These are phyloP conservation scores for Drosophila infuscata DNA, from an alignment of 2,888 invertebrate genomes.

Conservation along the genomic window DNA sequence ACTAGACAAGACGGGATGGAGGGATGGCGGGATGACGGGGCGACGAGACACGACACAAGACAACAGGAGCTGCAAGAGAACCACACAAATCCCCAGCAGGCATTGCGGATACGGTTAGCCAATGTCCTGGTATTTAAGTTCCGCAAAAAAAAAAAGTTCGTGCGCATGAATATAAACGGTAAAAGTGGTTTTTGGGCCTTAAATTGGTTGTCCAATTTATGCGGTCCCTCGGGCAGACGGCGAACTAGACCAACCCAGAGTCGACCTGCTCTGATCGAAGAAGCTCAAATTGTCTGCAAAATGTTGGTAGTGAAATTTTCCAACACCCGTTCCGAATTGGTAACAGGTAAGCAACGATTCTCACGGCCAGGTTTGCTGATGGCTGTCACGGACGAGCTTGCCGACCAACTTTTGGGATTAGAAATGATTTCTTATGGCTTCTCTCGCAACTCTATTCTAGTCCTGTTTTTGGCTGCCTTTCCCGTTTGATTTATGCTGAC, in stretches of 20 bases:
- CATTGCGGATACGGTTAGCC: slow-evolving; percentile 31
- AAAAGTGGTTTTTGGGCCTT: slow-evolving; percentile 79
- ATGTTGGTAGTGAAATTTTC: slow-evolving; percentile 48
- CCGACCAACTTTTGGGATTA: slow-evolving; percentile 75
- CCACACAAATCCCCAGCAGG: slow-evolving; percentile 50
- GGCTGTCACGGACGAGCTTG: slow-evolving; percentile 53
- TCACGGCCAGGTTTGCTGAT: slow-evolving; percentile 62
- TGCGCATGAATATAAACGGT: slow-evolving; percentile 74
- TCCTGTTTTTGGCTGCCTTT: slow-evolving; percentile 37
- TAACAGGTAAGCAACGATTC: slow-evolving; percentile 67
- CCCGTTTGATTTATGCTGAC: slow-evolving; percentile 83
- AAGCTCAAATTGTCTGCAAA: slow-evolving; percentile 22
- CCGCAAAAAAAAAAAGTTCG: slow-evolving; percentile 46
- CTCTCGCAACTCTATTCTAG: slow-evolving; percentile 20
- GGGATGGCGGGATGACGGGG: not conserved
- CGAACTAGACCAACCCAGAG: slow-evolving; percentile 2
- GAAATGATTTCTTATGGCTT: slow-evolving; percentile 77
- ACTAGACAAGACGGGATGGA: slow-evolving; percentile 37
- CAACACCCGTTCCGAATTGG: slow-evolving; percentile 37
- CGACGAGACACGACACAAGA: slow-evolving; percentile 14
- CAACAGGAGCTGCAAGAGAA: slow-evolving; percentile 7
- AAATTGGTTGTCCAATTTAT: slow-evolving; percentile 81
- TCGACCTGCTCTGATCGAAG: not conserved
- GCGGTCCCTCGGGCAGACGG: slow-evolving; percentile 53
- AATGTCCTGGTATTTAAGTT: slow-evolving; percentile 66